Percentiles rank a stretch among this genome's conserved stretches.
These are phyloP conservation scores for Xylota sylvarum DNA, from an alignment of 2,888 invertebrate species.

Conservation along the genomic window DNA sequence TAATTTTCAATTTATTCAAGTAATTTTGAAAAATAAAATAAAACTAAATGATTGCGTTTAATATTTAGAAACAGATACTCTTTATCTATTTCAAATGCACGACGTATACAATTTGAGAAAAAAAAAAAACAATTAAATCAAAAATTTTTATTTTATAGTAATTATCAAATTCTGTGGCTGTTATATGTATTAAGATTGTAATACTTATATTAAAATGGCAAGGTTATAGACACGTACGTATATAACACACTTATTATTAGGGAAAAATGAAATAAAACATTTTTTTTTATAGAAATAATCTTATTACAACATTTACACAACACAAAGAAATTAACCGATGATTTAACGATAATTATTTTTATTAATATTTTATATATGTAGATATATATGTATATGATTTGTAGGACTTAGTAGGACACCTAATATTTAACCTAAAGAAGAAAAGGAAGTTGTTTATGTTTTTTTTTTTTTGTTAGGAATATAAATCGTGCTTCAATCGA, in stretches of 20 bases:
- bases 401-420: slow-evolving; percentile 65
- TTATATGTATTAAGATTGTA: slow-evolving; percentile 15
- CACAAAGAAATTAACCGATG: slow-evolving; percentile 66
- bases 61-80: background rate
- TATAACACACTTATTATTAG: slow-evolving; percentile 44
- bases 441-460: slow-evolving; percentile 33
- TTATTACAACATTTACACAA: slow-evolving; percentile 68
- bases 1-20: slow-evolving; percentile 6
- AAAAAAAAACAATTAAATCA: background rate
- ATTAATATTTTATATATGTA: slow-evolving; percentile 4
- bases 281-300: slow-evolving; percentile 28
- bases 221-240: slow-evolving; percentile 46
- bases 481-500: slow-evolving; percentile 76
- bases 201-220: slow-evolving; percentile 34
- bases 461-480: slow-evolving; percentile 64
- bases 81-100: slow-evolving; percentile 3
- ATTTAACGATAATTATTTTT: slow-evolving; percentile 33
- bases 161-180: slow-evolving; percentile 58
- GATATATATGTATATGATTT: slow-evolving; percentile 12
- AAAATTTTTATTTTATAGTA: slow-evolving; percentile 12
- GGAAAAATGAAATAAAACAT: background rate
- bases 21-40: slow-evolving; percentile 42
- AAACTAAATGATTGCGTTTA: slow-evolving; percentile 54
- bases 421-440: slow-evolving; percentile 70
- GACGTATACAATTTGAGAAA: slow-evolving; percentile 51